Evolutionary conservation across 2,888 invertebrate genomes (phyloP).

Genomic region (Cylloceria caligata): DNA sequence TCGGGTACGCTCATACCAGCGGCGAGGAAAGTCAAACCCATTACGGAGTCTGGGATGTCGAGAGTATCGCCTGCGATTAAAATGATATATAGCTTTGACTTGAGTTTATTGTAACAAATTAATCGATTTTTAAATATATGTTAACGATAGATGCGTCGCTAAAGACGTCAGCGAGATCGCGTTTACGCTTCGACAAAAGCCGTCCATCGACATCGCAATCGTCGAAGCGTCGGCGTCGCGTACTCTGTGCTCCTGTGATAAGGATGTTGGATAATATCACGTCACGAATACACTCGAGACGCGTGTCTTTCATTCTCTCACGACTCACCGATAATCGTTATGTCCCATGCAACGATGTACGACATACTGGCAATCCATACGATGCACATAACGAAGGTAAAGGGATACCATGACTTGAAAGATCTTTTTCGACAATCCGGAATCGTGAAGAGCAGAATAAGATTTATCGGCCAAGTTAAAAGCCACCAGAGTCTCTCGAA

Average conservation of each 20-base stretch:
- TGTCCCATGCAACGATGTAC: conserved; percentile 95
- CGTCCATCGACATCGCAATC: conserved; percentile 10
- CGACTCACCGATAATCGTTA: conserved; percentile 90
- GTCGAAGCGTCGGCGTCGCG: neutral
- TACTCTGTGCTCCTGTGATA: conserved; percentile 1
- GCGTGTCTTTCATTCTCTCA: neutral
- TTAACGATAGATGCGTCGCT: neutral
- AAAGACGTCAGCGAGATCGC: conserved; percentile 14
- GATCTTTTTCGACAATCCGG: conserved; percentile 90
- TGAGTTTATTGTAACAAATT: neutral
- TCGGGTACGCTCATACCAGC: conserved; percentile 95
- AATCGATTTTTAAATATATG: no score
- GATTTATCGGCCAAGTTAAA: conserved; percentile 91
- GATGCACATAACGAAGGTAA: conserved; percentile 92
- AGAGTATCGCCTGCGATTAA: conserved; percentile 90
- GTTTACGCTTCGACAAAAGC: conserved; percentile 8
- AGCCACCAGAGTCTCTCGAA: conserved; percentile 87
- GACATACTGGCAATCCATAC: conserved; percentile 93
- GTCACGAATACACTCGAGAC: conserved; percentile 1
- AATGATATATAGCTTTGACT: neutral
- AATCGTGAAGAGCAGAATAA: conserved; percentile 90
- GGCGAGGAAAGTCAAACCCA: conserved; percentile 93
- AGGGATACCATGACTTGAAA: conserved; percentile 85
- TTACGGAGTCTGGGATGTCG: conserved; percentile 93
- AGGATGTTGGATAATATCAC: conserved; percentile 26